Evolutionary conservation across 2,888 invertebrate genomes (phyloP), one percentile per base, ranked within the genome.

Genomic region (Trichogramma dendrolimi): DNA sequence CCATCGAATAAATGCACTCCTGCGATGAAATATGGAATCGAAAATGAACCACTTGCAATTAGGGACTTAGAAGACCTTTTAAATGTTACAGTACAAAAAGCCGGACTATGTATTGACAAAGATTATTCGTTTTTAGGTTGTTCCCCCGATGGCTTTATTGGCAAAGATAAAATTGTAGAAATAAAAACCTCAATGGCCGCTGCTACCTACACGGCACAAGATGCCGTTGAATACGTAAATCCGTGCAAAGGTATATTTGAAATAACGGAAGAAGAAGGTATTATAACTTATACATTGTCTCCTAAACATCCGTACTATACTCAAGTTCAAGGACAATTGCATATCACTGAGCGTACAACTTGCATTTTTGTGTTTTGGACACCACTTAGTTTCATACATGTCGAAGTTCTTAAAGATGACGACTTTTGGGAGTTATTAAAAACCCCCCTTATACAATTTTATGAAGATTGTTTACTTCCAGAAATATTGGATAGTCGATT

Each of bases 241-340:
- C 55, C 5, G 7, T 39, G 38, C 2, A 7, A 4, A 39, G 43
- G 7, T 14, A 10, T 8, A 58, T 48, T 42, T 58, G 14, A 6
- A 43, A 14, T n/a, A 48, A 55, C 38, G 11, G 7, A n/a, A 7
- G 46, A 8, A 8, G 1, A 46, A n/a, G 46, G 8, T 10, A 46
- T 46, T 10, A 1, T 8, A 46, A 14, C 14, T 14, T 14, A 48
- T 40, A 40, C 46, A 55, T 61, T 69, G 67, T 68, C 63, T 59
- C 7, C 38, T 38, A 58, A 5, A 0, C 67, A 69, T 39, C 27
- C 7, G 4, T 69, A 68, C 50, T 70, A 63, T 58, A 68, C 67
- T 56, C 68, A 67, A 65, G 65, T 69, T 2, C 68, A 70, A 64
- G 69, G 68, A 1, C 67, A 70, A 51, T 47, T 70, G 6, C 67